Evolutionary conservation across 2,797 vertebrate genomes (phyloP).

Genomic region (Platyrinchus mystaceus): DNA sequence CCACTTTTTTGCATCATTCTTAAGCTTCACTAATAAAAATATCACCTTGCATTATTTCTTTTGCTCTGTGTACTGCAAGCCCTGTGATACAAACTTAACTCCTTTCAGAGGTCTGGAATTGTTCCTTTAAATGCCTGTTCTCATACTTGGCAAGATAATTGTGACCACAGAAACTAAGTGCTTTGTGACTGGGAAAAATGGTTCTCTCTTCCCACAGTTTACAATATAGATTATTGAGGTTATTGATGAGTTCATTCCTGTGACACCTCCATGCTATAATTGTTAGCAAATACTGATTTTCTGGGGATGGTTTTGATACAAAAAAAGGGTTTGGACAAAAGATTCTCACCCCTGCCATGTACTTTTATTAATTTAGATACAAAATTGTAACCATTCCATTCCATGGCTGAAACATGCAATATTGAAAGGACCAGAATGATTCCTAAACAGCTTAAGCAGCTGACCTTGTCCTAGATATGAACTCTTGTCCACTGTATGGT

Average conservation of each 20-base stretch:
- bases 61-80: background rate
- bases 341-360: rapidly evolving
- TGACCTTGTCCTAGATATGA: background rate
- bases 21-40: background rate
- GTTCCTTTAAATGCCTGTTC: background rate
- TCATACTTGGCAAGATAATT: background rate
- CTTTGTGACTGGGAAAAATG: background rate
- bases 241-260: background rate
- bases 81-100: background rate
- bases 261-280: background rate
- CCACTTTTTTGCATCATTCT: background rate
- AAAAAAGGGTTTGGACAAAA: background rate
- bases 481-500: background rate
- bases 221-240: background rate
- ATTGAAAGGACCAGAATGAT: background rate
- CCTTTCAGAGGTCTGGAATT: background rate
- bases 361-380: background rate
- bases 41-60: background rate
- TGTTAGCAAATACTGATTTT: background rate
- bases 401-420: background rate
- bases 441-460: background rate
- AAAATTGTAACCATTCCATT: background rate
- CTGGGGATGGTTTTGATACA: background rate
- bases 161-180: background rate
- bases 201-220: background rate